Conservation (phyloP, 2,113 vertebrate genomes). For the Brachypteracias leptosomus region DNA sequence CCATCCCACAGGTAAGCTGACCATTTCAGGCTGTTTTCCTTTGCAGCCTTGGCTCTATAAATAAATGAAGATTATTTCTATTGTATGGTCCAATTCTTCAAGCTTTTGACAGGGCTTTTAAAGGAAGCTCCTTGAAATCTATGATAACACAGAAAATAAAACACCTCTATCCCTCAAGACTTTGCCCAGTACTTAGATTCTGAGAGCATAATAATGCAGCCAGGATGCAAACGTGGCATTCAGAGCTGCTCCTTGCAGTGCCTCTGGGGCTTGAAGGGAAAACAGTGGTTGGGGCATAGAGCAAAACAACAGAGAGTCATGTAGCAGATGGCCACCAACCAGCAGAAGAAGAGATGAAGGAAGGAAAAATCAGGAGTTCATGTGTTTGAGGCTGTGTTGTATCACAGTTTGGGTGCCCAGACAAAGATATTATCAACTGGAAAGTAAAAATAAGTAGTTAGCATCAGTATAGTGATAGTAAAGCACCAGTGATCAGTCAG, state of each 20-base stretch:
- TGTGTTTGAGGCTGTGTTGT: neutral
- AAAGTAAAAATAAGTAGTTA: neutral
- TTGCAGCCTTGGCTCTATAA: neutral
- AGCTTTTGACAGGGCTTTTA: neutral
- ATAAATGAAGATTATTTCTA: neutral
- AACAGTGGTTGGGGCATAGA: accelerated
- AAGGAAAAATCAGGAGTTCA: neutral
- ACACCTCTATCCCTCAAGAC: neutral
- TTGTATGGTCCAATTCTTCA: neutral
- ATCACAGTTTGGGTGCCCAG: neutral
- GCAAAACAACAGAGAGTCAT: neutral
- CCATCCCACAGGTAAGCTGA: neutral
- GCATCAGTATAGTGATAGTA: neutral
- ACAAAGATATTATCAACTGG: neutral
- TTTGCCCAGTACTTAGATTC: neutral
- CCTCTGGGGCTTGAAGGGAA: neutral
- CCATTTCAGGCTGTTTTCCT: neutral
- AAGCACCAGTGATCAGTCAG: neutral
- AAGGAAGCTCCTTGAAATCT: neutral
- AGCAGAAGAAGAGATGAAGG: neutral
- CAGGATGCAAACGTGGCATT: neutral
- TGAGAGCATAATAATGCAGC: neutral
- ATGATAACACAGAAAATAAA: neutral
- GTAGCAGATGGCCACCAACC: neutral
- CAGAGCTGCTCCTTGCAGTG: neutral